These are phyloP conservation scores for Yasuhikotakia modesta DNA, from an alignment of 2,797 vertebrate species.

Conservation along the genomic window DNA sequence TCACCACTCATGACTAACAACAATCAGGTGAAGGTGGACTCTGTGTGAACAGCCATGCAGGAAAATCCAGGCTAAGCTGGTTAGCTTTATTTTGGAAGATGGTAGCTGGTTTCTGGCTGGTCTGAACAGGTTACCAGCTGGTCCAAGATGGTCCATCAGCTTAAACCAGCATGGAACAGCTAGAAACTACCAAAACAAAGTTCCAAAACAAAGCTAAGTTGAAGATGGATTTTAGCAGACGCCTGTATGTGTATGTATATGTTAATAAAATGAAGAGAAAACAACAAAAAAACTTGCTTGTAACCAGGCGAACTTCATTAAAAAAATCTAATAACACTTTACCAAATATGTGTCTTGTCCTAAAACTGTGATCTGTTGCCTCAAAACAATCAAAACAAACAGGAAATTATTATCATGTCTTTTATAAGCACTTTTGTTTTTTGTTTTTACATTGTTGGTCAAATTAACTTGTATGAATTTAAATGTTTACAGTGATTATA, in stretches of 20 bases:
- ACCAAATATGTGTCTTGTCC: conserved; percentile 56
- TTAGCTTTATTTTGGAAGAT: too few relatives aligned
- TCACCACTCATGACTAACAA: conserved; percentile 89
- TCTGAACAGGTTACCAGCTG: background rate
- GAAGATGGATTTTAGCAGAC: background rate
- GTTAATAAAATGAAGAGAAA: conserved; percentile 6
- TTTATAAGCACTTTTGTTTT: conserved; percentile 62
- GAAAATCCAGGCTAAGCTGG: background rate
- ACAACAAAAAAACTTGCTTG: background rate
- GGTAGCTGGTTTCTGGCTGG: background rate
- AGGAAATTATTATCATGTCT: conserved; percentile 66
- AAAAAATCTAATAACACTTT: conserved; percentile 17
- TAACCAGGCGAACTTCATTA: conserved; percentile 63
- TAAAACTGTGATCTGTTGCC: conserved; percentile 71
- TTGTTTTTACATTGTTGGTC: conserved; percentile 34
- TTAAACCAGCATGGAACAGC: background rate
- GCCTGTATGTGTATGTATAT: background rate
- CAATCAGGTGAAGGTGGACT: conserved; percentile 91
- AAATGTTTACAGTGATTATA: conserved; percentile 75
- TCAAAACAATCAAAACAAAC: conserved; percentile 70
- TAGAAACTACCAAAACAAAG: background rate
- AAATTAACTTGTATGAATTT: conserved; percentile 68
- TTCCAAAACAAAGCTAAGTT: background rate
- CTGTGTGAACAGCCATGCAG: conserved; percentile 76
- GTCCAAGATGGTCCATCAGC: too few relatives aligned